Evolutionary conservation across 2,888 invertebrate species (phyloP).

Genomic region (Dione vanillae): DNA sequence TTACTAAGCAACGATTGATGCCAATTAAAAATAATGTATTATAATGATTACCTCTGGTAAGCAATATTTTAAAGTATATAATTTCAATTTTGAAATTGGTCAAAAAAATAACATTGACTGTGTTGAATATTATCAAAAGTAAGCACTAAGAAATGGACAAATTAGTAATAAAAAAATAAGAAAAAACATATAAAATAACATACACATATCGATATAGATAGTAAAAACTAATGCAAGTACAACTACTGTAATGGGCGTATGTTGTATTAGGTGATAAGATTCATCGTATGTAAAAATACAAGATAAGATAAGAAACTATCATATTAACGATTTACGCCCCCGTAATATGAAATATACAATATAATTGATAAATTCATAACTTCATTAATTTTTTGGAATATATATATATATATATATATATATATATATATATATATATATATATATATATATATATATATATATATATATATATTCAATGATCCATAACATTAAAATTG

Average conservation of each 20-base stretch:
- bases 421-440: too few species aligned
- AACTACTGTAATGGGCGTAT: not conserved
- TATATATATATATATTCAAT: too few species aligned
- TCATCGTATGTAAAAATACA: not conserved
- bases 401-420: too few species aligned
- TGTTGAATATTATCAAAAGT: too few species aligned
- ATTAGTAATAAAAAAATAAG: too few species aligned
- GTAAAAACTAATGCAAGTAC: too few species aligned
- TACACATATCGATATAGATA: too few species aligned
- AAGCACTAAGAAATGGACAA: too few species aligned
- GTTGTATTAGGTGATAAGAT: not conserved
- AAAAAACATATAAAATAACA: too few species aligned
- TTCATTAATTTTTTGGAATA: too few species aligned
- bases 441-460: too few species aligned
- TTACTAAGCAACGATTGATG: constrained; percentile 3
- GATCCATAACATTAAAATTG: too few species aligned
- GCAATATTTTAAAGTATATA: not conserved
- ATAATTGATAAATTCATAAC: not conserved
- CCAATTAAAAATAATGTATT: constrained; percentile 3
- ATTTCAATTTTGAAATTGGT: not conserved
- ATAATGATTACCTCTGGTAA: not conserved
- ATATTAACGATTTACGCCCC: not conserved
- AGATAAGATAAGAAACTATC: not conserved
- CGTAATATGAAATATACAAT: not conserved
- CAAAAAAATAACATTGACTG: not conserved